Evolutionary conservation across 2,113 vertebrate species (phyloP), one percentile per base, ranked within the genome.

Genomic region (Seriola quinqueradiata): DNA sequence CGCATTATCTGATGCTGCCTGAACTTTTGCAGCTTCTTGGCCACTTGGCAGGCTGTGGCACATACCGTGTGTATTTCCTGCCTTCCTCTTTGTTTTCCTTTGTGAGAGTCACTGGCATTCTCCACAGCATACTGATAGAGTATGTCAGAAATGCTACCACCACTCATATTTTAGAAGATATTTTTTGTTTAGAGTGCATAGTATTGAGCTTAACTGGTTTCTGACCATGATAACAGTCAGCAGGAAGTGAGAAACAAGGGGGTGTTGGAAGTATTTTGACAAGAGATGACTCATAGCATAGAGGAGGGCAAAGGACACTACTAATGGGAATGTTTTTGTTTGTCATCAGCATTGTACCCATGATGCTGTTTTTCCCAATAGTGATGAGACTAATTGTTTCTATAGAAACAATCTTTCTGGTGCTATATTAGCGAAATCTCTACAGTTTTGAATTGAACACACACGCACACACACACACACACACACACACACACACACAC

Each of bases 261-360:
- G n/a, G 44, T 57, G 61, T 57, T 48, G 19, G 44, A 77, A 64
- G n/a, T 21, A 25, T 52, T 42, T 75, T 61, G 50, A 69, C 12
- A 6, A 79, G 57, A 40, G 57, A 44, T 85, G 82, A 86, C 21
- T 81, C 57, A 59, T 1, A 13, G 38, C 38, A 13, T 17, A 59
- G 36, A 63, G 12, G 3, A 64, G 54, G 34, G 61, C 23, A 59
- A 40, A 79, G 55, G 74, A 75, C 21, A 19, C 8, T 14, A 38
- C 64, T 73, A 74, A 83, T 76, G 59, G 25, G 40, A 60, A 17
- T 81, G 82, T 70, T 88, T 85, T 64, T 89, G 79, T 83, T 88
- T 88, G 71, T 89, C 76, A 79, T 76, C 25, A 58, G 25, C 32
- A 73, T 59, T 85, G 11, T 68, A 32, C 61, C 68, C 28, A n/a